Conservation (phyloP, 2,888 invertebrate species). For the Pyralis farinalis region DNA sequence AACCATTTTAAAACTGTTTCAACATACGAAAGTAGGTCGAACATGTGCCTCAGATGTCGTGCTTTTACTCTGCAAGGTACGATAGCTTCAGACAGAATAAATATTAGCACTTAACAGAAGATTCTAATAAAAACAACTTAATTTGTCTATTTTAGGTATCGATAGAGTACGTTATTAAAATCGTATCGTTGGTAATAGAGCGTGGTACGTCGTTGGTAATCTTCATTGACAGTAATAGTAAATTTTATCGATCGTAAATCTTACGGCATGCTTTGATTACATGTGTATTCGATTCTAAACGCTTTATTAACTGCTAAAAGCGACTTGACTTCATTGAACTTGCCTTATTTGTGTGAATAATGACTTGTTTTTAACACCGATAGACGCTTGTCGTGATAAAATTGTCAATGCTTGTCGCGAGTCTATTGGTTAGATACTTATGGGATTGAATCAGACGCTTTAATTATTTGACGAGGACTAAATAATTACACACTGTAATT, state of each 20-base stretch:
- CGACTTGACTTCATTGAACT: constrained; percentile 7
- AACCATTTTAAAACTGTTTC: too few species aligned
- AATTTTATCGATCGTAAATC: constrained; percentile 47
- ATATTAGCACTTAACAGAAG: constrained; percentile 15
- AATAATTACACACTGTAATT: too few species aligned
- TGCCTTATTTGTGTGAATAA: constrained; percentile 7
- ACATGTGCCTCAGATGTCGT: constrained; percentile 44
- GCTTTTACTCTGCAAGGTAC: constrained; percentile 52
- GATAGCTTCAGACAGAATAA: constrained; percentile 14
- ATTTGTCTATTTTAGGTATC: background rate
- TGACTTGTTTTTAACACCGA: constrained; percentile 4
- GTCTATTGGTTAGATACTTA: too few species aligned
- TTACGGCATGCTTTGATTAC: constrained; percentile 40
- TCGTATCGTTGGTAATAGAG: constrained; percentile 7
- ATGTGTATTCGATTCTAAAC: constrained; percentile 27
- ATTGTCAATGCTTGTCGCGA: background rate
- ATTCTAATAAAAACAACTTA: constrained; percentile 19
- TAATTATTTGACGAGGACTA: too few species aligned
- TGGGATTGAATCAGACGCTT: too few species aligned
- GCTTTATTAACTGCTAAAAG: constrained; percentile 12
- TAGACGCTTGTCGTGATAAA: background rate
- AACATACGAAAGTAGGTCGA: constrained; percentile 58
- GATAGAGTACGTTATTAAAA: background rate
- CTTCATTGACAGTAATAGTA: constrained; percentile 28
- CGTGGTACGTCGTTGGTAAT: constrained; percentile 25